Percentiles rank a stretch among this genome's conserved stretches.
These are phyloP conservation scores for Reticulitermes lucifugus DNA, from an alignment of 2,888 invertebrate genomes.

Conservation along the genomic window DNA sequence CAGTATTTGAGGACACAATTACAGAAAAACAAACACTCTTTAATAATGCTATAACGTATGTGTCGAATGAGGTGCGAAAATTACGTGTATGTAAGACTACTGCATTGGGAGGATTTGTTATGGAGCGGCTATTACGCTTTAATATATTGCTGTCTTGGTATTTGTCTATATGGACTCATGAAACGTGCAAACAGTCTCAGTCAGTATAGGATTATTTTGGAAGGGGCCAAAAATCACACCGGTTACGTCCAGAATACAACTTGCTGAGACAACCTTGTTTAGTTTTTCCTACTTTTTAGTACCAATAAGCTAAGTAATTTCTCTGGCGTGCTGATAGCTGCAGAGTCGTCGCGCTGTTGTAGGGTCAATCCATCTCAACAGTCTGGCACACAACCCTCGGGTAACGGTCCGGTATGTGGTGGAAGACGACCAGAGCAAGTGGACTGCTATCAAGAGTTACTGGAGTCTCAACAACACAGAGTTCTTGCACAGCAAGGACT, in stretches of 20 bases:
- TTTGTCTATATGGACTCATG: too few species aligned
- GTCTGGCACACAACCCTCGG: slow-evolving; percentile 65
- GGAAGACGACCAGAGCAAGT: slow-evolving; percentile 66
- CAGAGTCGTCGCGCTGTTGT: neutral
- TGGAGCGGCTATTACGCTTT: too few species aligned
- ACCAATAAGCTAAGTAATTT: too few species aligned
- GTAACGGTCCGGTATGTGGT: slow-evolving; percentile 69
- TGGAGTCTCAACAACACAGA: slow-evolving; percentile 66
- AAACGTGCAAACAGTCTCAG: neutral
- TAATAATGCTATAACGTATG: too few species aligned
- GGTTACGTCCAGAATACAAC: too few species aligned
- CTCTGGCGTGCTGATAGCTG: too few species aligned
- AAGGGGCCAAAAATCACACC: neutral
- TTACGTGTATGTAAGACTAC: too few species aligned
- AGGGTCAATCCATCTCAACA: slow-evolving; percentile 69
- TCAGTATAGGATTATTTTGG: neutral
- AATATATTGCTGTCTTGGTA: too few species aligned
- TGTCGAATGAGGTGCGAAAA: too few species aligned
- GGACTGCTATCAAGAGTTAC: slow-evolving; percentile 64
- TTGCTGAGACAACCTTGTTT: neutral
- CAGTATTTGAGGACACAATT: too few species aligned
- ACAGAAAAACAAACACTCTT: too few species aligned
- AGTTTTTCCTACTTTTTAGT: neutral
- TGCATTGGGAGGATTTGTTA: too few species aligned
- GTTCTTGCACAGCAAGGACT: slow-evolving; percentile 66